Base-by-base conservation (phyloP, 2,113 vertebrate species). In the Pampusana beccarii region DNA sequence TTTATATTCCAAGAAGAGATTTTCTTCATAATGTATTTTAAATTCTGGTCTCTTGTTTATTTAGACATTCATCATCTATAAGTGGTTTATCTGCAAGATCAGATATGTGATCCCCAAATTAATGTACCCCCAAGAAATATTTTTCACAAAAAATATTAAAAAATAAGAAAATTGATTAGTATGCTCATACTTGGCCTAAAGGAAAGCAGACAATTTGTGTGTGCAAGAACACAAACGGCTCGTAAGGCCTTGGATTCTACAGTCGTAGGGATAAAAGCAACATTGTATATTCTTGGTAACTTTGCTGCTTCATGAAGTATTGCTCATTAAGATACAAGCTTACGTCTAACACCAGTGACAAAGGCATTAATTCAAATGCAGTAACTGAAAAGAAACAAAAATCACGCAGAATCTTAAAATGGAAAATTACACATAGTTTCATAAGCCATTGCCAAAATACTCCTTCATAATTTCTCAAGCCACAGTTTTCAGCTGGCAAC, bases 61-160 rank as follows among this genome's bases (percentile, higher is more conserved):
- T 92, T 96, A 95, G 88, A 96, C 66, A 93, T 95, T 97, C 90
- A 95, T 44, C 51, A 84, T 66, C 84, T 90, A 80, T 83, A 95
- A 91, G 66, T 73, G 97, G 80, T 93, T 94, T 97, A 96, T 97
- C 93, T 90, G 58, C 33, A 29, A 91, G 51, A 96, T 78, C 85
- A 88, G 92, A 78, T 94, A 95, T 79, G 90, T 92, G 92, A 91
- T 82, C 80, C 20, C 77, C 86, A 95, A 97, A 96, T 92, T 96
- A 97, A 93, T 74, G 70, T 69, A 80, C 23, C 38, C 18, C 34
- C 88, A 36, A 94, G 89, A 94, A 97, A 86, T 33, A 83, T 2
- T 7, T 21, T 70, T 74, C 25, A 48, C 3, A 29, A 50, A 82
- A 21, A 26, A 21, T 40, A 40, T 19, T 46, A 56, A 42, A 14